Base-by-base conservation (phyloP, 2,113 vertebrate species). In the Eublepharis macularius region DNA sequence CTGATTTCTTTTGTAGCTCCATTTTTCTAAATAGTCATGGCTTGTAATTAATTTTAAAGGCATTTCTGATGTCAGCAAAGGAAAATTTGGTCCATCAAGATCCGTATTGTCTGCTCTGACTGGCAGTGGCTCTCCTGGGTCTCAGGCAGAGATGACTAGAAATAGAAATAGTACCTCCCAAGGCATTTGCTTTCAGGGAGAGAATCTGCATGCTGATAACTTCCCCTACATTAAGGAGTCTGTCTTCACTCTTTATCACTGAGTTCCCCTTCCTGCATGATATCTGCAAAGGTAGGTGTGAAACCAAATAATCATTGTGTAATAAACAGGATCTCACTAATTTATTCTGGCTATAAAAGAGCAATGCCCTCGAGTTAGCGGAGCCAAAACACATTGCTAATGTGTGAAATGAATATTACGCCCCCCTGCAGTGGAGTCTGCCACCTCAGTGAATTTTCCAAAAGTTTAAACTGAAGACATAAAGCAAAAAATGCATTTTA, bases 271-370 rank as follows among this genome's bases (percentile, higher is more conserved):
- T 63, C 60, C 60, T 63, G 26, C 2, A 26, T 29, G 26, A 63
- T 63, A 63, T 26, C 60, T 63, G 9, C 60, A 26, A 29, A 68
- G 26, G 83, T 91, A 80, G 82, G 90, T 85, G 34, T 70, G 87
- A 88, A 91, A 79, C 41, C 63, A 86, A 90, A 89, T 87, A 89
- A 88, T 93, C 80, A 63, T 86, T 68, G 45, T 63, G 80, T 87
- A 88, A 90, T 92, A 91, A 94, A 93, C 92, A 94, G 82, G 45
- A 91, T 13, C 73, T 83, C 83, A 90, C 82, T 93, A 93, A 95
- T 94, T 94, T 93, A 92, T 94, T 92, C 90, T 75, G 0, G 0
- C 90, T 90, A 81, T 95, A 93, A 94, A 95, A 43, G 76, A 92
- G 84, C 76, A 92, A 88, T 88, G 84, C 88, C 47, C 76, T 82